Evolutionary conservation across 2,113 vertebrate genomes (phyloP).

Genomic region (Mellivora capensis): DNA sequence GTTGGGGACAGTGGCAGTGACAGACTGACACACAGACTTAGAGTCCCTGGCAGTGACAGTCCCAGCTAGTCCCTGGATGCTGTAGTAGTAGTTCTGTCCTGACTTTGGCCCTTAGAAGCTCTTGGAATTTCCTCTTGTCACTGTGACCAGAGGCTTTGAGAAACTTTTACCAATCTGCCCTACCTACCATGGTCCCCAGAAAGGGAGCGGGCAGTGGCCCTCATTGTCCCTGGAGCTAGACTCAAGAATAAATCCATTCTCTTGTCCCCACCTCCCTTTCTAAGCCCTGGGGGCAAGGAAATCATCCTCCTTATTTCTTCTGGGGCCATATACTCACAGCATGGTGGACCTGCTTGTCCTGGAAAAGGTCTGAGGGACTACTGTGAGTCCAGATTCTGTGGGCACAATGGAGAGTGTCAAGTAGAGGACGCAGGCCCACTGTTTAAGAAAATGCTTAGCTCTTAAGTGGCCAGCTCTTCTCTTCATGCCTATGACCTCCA

Average conservation of each 20-base stretch:
- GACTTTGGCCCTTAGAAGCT: neutral
- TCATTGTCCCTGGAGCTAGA: neutral
- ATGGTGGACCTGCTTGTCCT: neutral
- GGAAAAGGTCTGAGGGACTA: neutral
- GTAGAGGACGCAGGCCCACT: neutral
- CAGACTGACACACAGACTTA: neutral
- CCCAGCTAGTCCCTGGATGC: neutral
- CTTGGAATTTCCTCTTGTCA: neutral
- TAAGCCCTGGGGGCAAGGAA: neutral
- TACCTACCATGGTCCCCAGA: neutral
- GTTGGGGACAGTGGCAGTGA: neutral
- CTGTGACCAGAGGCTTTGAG: neutral
- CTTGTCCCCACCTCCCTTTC: neutral
- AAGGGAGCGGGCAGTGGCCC: neutral
- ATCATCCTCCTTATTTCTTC: neutral
- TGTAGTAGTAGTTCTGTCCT: neutral
- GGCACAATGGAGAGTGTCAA: neutral
- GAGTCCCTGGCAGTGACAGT: neutral
- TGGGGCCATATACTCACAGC: neutral
- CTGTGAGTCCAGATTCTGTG: neutral
- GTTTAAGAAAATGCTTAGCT: neutral
- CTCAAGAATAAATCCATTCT: neutral
- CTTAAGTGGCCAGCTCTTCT: neutral
- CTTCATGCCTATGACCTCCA: neutral
- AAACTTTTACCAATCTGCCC: neutral